Percentiles rank a stretch among this genome's conserved stretches.
These are phyloP conservation scores for Pteronura brasiliensis DNA, from an alignment of 2,113 vertebrate species.

Conservation along the genomic window DNA sequence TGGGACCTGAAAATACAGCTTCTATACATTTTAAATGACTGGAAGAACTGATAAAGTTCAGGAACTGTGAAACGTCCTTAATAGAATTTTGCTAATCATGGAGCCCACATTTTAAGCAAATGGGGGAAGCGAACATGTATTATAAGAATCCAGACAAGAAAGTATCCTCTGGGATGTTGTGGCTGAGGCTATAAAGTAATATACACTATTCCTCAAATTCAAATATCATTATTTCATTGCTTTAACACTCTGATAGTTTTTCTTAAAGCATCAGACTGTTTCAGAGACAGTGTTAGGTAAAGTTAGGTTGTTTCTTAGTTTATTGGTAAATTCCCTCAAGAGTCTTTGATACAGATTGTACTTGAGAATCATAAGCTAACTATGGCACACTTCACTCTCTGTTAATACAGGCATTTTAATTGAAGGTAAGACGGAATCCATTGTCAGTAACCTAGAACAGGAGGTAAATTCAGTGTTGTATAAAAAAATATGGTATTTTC, in stretches of 20 bases:
- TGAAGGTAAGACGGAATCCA: not conserved
- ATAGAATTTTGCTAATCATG: not conserved
- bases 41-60: constrained; percentile 48
- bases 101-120: not conserved
- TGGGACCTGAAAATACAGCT: constrained; percentile 50
- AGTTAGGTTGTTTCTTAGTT: not conserved
- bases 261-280: not conserved
- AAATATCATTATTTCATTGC: not conserved
- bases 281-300: not conserved
- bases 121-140: not conserved
- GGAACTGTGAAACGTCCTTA: not conserved
- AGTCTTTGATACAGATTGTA: not conserved
- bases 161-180: not conserved
- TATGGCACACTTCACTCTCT: not conserved
- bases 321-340: constrained; percentile 1
- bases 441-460: not conserved
- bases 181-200: not conserved
- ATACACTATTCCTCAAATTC: not conserved
- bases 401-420: not conserved
- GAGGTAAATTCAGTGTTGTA: not conserved
- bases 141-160: not conserved
- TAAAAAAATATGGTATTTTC: not conserved
- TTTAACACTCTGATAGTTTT: not conserved
- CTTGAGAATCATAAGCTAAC: not conserved
- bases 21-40: constrained; percentile 42